Evolutionary conservation across 2,888 invertebrate species (phyloP), one percentile per base, ranked within the genome.

Genomic region (Parnassius apollo): DNA sequence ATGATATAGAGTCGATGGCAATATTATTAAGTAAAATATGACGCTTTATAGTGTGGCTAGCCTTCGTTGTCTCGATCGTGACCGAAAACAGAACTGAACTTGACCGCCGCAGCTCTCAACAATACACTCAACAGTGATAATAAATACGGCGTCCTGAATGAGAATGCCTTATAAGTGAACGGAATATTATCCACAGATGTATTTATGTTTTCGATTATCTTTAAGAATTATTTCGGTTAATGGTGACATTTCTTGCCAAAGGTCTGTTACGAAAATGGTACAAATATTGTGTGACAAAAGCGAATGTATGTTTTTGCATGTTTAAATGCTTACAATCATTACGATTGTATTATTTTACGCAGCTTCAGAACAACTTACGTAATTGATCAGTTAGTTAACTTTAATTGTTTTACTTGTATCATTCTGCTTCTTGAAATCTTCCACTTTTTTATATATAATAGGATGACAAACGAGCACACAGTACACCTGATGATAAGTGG

Each of bases 41-140:
- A 74, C 75, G 74, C 63, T 80, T 81, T 79, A 84, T 80, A 72
- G 73, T 60, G 70, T 71, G 61, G 79, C 69, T 80, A 77, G 72
- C 83, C 83, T 85, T 83, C 77, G 71, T 62, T 68, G 67, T 72
- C 68, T 72, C 70, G 75, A 75, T 77, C 78, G 74, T 78, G 75
- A 79, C 79, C 80, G 71, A 81, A 81, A 76, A 76, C 74, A 74
- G 75, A 75, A 73, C 64, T 68, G 70, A 73, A 75, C 70, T 71
- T 71, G 74, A 71, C 66, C 67, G 71, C 68, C 68, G 59, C 59
- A 59, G 61, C 67, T 68, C 66, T 69, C 69, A 70, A 73, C 65
- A 71, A 71, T 70, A 61, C 57, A 51, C 46, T 56, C 57, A 52
- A 59, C 66, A 65, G 18, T 62, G 48, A 59, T 67, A 66, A 66